Evolutionary conservation across 2,888 invertebrate genomes (phyloP).

Genomic region (Serripes groenlandicus): DNA sequence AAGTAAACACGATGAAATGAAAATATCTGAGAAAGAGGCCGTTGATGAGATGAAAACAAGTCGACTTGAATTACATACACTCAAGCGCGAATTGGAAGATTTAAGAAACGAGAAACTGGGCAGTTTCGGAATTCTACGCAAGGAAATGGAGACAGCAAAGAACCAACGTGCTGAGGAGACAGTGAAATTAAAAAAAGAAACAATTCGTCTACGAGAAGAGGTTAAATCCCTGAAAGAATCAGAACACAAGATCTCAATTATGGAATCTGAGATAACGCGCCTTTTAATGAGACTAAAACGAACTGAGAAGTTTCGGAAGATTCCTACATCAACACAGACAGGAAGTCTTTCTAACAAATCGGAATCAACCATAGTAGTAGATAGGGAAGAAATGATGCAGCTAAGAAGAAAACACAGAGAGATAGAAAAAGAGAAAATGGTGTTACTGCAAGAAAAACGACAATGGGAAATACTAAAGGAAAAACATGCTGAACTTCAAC

Average conservation of each 20-base stretch:
- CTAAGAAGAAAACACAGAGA: conserved; percentile 49
- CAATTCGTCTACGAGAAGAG: conserved; percentile 48
- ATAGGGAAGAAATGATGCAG: conserved; percentile 42
- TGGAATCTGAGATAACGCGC: conserved; percentile 61
- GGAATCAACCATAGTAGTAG: neutral
- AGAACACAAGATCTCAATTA: conserved; percentile 60
- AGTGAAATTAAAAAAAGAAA: conserved; percentile 59
- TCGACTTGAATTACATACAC: conserved; percentile 46
- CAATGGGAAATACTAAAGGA: conserved; percentile 64
- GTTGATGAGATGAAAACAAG: conserved; percentile 45
- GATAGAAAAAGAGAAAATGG: conserved; percentile 58
- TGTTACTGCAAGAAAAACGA: conserved; percentile 58
- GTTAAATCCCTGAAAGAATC: conserved; percentile 58
- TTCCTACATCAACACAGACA: conserved; percentile 15
- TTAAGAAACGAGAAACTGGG: conserved; percentile 51
- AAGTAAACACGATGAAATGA: conserved; percentile 54
- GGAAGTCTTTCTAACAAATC: neutral
- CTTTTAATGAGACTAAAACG: conserved; percentile 58
- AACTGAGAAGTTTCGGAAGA: conserved; percentile 46
- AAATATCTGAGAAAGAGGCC: conserved; percentile 48
- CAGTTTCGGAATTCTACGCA: conserved; percentile 44
- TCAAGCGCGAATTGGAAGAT: conserved; percentile 51
- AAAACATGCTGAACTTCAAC: conserved; percentile 50
- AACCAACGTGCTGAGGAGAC: conserved; percentile 51
- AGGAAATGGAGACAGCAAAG: conserved; percentile 61